A percentile compares a stretch with the other conserved stretches of the same genome.
These are phyloP conservation scores for Clistopyga incitator DNA, from an alignment of 2,888 invertebrate genomes.

Conservation along the genomic window DNA sequence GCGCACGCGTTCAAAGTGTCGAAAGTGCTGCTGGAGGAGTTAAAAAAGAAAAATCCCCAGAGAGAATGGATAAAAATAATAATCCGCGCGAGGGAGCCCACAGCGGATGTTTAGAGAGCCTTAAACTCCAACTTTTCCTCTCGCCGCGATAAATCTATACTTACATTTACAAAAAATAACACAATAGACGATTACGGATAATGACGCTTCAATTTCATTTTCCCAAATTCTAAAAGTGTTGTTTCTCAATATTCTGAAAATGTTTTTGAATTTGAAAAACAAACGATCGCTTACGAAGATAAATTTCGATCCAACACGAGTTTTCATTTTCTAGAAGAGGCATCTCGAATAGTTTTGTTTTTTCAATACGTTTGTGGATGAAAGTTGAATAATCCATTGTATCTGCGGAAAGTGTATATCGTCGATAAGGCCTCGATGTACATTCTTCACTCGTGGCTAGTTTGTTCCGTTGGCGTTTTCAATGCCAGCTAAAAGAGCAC, in stretches of 20 bases:
- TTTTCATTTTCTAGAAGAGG: too few species aligned
- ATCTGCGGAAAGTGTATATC: neutral
- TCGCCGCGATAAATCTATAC: too few species aligned
- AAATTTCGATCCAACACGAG: too few species aligned
- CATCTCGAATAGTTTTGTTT: too few species aligned
- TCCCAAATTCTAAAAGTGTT: too few species aligned
- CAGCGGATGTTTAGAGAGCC: slow-evolving; percentile 16
- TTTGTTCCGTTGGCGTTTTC: neutral
- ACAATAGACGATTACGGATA: too few species aligned
- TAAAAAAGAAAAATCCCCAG: slow-evolving; percentile 4
- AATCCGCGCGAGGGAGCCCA: slow-evolving; percentile 9
- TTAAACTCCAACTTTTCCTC: slow-evolving; percentile 5
- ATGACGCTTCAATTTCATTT: too few species aligned
- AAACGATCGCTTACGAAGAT: too few species aligned
- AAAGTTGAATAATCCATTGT: neutral
- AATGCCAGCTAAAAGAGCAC: neutral
- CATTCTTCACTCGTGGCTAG: neutral
- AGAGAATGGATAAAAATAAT: slow-evolving; percentile 17
- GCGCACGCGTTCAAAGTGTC: neutral
- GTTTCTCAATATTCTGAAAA: too few species aligned
- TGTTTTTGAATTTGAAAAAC: too few species aligned
- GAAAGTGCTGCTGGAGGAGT: neutral
- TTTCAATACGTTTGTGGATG: too few species aligned
- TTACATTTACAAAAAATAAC: too few species aligned
- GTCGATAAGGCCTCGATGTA: neutral